Conservation (phyloP, 2,888 invertebrate genomes). For the Drosophila leonis region DNA sequence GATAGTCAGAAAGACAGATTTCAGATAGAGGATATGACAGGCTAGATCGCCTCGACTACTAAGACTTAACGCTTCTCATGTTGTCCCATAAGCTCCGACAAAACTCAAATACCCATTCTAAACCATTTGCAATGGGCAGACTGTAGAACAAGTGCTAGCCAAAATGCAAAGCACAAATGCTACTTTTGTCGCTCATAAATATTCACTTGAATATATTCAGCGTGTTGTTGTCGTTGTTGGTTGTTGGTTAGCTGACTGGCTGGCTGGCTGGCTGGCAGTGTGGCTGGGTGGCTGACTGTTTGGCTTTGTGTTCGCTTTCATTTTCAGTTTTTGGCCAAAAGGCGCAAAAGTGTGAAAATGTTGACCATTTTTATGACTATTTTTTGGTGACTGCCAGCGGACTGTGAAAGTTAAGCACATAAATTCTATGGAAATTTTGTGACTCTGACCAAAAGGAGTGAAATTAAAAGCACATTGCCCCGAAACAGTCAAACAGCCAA, state of each 20-base stretch:
- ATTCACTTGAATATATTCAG: slow-evolving; percentile 79
- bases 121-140: not conserved
- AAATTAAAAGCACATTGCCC: slow-evolving; percentile 76
- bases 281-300: slow-evolving; percentile 1
- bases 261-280: not conserved
- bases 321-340: slow-evolving; percentile 62
- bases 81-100: not conserved
- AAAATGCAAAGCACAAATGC: slow-evolving; percentile 77
- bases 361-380: slow-evolving; percentile 73
- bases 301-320: slow-evolving; percentile 49
- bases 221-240: slow-evolving; percentile 6
- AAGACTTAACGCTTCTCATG: too few species aligned
- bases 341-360: slow-evolving; percentile 79
- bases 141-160: slow-evolving; percentile 26
- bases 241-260: slow-evolving; percentile 10
- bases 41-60: not conserved
- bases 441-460: slow-evolving; percentile 14
- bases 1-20: not conserved
- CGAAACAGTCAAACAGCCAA: slow-evolving; percentile 9
- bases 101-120: not conserved
- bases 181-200: slow-evolving; percentile 83
- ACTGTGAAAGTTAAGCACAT: slow-evolving; percentile 78
- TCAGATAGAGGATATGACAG: too few species aligned
- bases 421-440: slow-evolving; percentile 66
- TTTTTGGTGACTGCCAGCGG: slow-evolving; percentile 58